Percentiles rank a stretch among this genome's conserved stretches.
Evolutionary conservation across 2,888 invertebrate genomes (phyloP).

Genomic region (Chrysina gloriosa): DNA sequence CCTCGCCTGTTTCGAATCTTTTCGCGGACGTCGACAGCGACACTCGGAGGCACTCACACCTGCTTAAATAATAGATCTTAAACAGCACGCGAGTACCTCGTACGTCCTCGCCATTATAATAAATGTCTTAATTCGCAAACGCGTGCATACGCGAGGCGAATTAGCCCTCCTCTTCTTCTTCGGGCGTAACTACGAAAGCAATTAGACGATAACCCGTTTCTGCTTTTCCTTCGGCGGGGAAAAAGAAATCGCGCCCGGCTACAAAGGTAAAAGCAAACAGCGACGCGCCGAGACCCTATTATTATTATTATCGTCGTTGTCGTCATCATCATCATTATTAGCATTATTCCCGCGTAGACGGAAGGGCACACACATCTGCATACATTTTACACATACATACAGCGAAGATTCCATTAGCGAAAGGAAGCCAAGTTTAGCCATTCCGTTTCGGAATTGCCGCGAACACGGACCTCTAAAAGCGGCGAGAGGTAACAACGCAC

Average conservation of each 20-base stretch:
- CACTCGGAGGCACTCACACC: too few species aligned
- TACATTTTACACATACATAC: neutral
- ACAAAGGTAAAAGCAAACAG: slow-evolving; percentile 1
- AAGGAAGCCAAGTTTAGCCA: slow-evolving; percentile 64
- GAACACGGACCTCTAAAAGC: slow-evolving; percentile 59
- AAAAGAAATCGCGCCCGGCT: neutral
- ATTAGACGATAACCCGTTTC: slow-evolving; percentile 1
- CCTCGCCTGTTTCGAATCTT: too few species aligned
- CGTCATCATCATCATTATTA: neutral
- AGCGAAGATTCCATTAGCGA: slow-evolving; percentile 58
- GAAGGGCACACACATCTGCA: slow-evolving; percentile 8
- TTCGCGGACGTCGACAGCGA: too few species aligned
- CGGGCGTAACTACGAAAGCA: neutral
- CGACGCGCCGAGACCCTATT: neutral
- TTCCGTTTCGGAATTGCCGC: slow-evolving; percentile 64
- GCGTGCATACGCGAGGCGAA: neutral
- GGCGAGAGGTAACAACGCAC: slow-evolving; percentile 47
- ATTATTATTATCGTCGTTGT: neutral
- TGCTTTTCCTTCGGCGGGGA: neutral
- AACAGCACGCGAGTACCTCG: slow-evolving; percentile 6
- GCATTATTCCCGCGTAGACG: neutral
- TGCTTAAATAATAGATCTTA: slow-evolving; percentile 28
- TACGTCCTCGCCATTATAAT: slow-evolving; percentile 12
- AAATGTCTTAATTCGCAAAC: slow-evolving; percentile 25
- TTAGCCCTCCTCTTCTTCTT: neutral